Conservation (phyloP, 1,140 invertebrate genomes). For the Lepeophtheirus salmonis region DNA sequence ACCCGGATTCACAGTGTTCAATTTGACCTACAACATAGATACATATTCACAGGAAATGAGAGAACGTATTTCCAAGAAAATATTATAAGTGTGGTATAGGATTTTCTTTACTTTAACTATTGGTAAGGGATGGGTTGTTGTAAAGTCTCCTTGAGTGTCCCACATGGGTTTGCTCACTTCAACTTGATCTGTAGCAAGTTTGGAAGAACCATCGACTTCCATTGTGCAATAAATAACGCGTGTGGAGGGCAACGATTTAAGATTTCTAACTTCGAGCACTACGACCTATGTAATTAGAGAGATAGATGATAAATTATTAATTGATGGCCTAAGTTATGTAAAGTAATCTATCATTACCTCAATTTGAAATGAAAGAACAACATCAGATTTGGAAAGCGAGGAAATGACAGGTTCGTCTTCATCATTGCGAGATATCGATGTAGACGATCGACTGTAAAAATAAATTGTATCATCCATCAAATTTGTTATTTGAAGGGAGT, state of each 20-base stretch:
- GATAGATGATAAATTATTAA: conserved; percentile 17
- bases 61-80: too few species aligned
- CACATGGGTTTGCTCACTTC: conserved; percentile 97
- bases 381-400: conserved; percentile 84
- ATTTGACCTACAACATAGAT: conserved; percentile 29
- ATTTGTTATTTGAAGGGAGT: conserved; percentile 1
- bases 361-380: conserved; percentile 83
- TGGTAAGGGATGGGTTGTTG: conserved; percentile 86
- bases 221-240: conserved; percentile 99
- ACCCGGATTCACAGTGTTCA: conserved; percentile 93
- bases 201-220: conserved; percentile 80
- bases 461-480: background rate
- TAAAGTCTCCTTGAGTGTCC: conserved; percentile 96
- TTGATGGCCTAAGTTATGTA: conserved; percentile 16
- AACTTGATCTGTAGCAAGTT: conserved; percentile 95
- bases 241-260: conserved; percentile 87
- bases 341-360: conserved; percentile 44
- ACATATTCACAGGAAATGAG: too few species aligned
- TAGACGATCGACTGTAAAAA: conserved; percentile 48
- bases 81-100: conserved; percentile 25
- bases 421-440: conserved; percentile 78
- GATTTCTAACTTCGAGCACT: conserved; percentile 95
- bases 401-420: conserved; percentile 71
- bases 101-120: conserved; percentile 80
- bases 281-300: conserved; percentile 55